Evolutionary conservation across 2,888 invertebrate species (phyloP).

Genomic region (Alloscopus bannaensis): DNA sequence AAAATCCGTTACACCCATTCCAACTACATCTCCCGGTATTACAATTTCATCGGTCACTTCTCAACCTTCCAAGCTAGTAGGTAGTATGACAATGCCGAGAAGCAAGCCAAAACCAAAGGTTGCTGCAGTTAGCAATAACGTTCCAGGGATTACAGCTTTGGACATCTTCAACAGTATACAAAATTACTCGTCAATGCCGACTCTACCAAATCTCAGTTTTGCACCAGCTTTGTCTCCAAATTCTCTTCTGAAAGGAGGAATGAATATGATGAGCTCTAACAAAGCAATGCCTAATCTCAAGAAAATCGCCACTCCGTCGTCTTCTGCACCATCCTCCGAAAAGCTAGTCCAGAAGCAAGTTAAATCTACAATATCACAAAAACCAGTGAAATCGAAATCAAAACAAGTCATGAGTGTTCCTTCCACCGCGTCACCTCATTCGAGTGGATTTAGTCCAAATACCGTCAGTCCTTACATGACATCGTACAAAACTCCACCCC

Average conservation of each 20-base stretch:
- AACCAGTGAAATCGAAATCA: slow-evolving; percentile 38
- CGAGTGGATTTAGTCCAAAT: slow-evolving; percentile 9
- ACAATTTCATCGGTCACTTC: slow-evolving; percentile 45
- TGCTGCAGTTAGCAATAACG: not conserved
- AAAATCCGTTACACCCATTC: slow-evolving; percentile 32
- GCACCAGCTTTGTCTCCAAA: not conserved
- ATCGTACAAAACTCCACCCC: slow-evolving; percentile 48
- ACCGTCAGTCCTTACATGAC: not conserved
- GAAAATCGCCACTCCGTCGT: slow-evolving; percentile 23
- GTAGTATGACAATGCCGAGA: not conserved
- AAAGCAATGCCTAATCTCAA: slow-evolving; percentile 58
- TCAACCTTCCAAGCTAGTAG: slow-evolving; percentile 18
- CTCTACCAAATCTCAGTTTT: slow-evolving; percentile 28
- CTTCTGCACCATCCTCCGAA: slow-evolving; percentile 11
- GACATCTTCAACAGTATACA: slow-evolving; percentile 22
- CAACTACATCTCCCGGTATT: slow-evolving; percentile 45
- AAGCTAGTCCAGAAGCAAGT: slow-evolving; percentile 45
- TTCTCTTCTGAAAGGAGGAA: slow-evolving; percentile 1
- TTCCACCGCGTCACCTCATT: slow-evolving; percentile 11
- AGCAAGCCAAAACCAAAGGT: slow-evolving; percentile 20
- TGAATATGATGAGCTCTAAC: slow-evolving; percentile 14
- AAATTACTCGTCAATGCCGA: slow-evolving; percentile 10
- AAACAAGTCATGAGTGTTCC: slow-evolving; percentile 25
- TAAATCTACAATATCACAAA: slow-evolving; percentile 15
- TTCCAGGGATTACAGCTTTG: slow-evolving; percentile 15